Evolutionary conservation across 2,113 vertebrate species (phyloP).

Genomic region (Burhinus oedicnemus): DNA sequence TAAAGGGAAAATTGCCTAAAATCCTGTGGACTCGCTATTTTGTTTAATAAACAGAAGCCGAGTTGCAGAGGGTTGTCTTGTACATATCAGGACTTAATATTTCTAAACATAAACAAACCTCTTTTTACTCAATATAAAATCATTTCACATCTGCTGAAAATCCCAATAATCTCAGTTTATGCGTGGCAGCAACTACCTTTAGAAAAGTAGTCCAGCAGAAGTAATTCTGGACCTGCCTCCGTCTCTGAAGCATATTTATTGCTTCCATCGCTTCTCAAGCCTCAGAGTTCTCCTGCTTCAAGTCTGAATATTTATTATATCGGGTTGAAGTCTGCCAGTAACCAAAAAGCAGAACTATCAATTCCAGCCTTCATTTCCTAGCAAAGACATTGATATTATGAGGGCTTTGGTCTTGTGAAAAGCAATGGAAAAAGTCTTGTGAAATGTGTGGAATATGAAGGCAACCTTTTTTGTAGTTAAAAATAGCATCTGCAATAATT

Average conservation of each 20-base stretch:
- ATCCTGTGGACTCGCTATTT: neutral
- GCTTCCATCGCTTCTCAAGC: neutral
- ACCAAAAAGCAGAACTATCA: neutral
- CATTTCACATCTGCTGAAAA: neutral
- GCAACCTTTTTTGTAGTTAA: neutral
- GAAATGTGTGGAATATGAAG: neutral
- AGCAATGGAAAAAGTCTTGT: neutral
- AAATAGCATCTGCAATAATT: neutral
- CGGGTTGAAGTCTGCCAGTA: neutral
- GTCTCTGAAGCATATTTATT: neutral
- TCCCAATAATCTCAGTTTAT: neutral
- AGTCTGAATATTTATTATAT: neutral
- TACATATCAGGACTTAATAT: neutral
- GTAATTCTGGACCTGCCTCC: neutral
- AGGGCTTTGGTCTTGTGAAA: neutral
- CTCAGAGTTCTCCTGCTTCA: neutral
- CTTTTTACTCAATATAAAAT: neutral
- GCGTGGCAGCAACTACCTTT: neutral
- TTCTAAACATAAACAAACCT: neutral
- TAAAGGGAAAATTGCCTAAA: neutral
- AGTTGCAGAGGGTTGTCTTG: neutral
- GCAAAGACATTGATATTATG: neutral
- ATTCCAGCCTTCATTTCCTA: neutral
- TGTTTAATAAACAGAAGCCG: neutral
- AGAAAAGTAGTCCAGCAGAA: neutral